Percentiles rank a stretch among this genome's conserved stretches.
phyloP scores from a whole-genome alignment of 2,888 invertebrate species.

The Alloplasta piceator region DNA sequence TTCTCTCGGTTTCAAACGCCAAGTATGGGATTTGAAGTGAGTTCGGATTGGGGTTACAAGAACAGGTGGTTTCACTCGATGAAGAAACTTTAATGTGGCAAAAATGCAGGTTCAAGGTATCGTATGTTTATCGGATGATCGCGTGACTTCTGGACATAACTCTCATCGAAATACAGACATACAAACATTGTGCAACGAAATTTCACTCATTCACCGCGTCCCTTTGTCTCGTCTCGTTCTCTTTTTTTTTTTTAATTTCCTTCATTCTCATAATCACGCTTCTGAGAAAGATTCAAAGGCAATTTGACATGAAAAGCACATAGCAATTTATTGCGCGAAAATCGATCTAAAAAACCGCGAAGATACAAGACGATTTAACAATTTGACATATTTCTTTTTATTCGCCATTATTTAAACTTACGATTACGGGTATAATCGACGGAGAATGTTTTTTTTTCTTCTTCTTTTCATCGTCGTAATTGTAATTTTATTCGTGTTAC shows the following conservation, averaged over 20 bases:
- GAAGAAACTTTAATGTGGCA: too few relatives aligned
- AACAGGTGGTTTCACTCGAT: too few relatives aligned
- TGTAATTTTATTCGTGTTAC: slow-evolving; percentile 32
- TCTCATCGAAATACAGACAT: slow-evolving; percentile 21
- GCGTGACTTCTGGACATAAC: slow-evolving; percentile 19
- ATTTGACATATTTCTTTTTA: slow-evolving; percentile 20
- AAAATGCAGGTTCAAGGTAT: not conserved
- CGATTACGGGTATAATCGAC: too few relatives aligned
- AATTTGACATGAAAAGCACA: slow-evolving; percentile 60
- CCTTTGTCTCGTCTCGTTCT: not conserved
- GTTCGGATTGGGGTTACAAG: too few relatives aligned
- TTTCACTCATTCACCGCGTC: slow-evolving; percentile 11
- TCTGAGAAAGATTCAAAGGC: slow-evolving; percentile 43
- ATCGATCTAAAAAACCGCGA: slow-evolving; percentile 41
- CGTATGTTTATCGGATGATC: slow-evolving; percentile 34
- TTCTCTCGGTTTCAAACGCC: too few relatives aligned
- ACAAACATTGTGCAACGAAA: slow-evolving; percentile 30
- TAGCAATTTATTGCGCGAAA: slow-evolving; percentile 21
- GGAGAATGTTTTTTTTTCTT: too few relatives aligned
- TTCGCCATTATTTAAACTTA: too few relatives aligned
- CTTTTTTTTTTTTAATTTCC: too few relatives aligned
- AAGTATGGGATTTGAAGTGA: too few relatives aligned
- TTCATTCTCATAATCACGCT: too few relatives aligned
- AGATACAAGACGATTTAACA: slow-evolving; percentile 31
- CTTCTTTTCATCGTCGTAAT: too few relatives aligned